These are phyloP conservation scores for Orestias chungarensis DNA, from an alignment of 2,797 vertebrate species.

Conservation along the genomic window DNA sequence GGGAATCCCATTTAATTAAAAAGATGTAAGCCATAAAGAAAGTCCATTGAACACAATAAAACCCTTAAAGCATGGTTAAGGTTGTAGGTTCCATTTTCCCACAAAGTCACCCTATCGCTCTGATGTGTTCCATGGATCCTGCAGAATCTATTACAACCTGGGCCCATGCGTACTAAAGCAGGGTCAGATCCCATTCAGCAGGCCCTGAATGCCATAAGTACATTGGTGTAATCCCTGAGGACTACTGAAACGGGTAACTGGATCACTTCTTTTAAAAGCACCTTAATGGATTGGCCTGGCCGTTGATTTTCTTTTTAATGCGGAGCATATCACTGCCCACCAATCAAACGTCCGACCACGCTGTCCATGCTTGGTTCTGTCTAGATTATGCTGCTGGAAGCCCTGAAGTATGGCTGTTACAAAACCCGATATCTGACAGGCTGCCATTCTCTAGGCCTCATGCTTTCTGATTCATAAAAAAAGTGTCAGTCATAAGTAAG, in stretches of 20 bases:
- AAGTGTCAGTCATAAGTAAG: slow-evolving; percentile 28
- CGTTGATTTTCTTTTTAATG: slow-evolving; percentile 77
- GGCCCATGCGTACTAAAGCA: slow-evolving; percentile 72
- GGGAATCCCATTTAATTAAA: neutral
- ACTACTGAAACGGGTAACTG: slow-evolving; percentile 85
- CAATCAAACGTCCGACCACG: slow-evolving; percentile 56
- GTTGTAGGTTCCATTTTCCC: neutral
- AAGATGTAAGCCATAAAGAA: slow-evolving; percentile 12
- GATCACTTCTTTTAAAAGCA: slow-evolving; percentile 89
- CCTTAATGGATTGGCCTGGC: slow-evolving; percentile 84
- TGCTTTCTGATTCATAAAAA: slow-evolving; percentile 39
- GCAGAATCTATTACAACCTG: slow-evolving; percentile 64
- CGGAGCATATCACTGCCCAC: slow-evolving; percentile 69
- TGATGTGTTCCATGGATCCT: slow-evolving; percentile 52
- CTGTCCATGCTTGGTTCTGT: slow-evolving; percentile 33
- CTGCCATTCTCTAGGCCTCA: slow-evolving; percentile 66
- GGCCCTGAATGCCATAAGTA: slow-evolving; percentile 83
- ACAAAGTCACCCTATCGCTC: slow-evolving; percentile 26
- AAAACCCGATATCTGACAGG: slow-evolving; percentile 55
- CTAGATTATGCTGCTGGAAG: slow-evolving; percentile 61
- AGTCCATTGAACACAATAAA: slow-evolving; percentile 6
- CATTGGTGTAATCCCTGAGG: slow-evolving; percentile 85
- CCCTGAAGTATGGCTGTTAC: slow-evolving; percentile 55
- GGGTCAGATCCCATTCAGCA: slow-evolving; percentile 74
- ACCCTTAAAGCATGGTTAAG: neutral